Conservation (phyloP, 2,797 vertebrate genomes). For the Spinibarbus caldwelli region DNA sequence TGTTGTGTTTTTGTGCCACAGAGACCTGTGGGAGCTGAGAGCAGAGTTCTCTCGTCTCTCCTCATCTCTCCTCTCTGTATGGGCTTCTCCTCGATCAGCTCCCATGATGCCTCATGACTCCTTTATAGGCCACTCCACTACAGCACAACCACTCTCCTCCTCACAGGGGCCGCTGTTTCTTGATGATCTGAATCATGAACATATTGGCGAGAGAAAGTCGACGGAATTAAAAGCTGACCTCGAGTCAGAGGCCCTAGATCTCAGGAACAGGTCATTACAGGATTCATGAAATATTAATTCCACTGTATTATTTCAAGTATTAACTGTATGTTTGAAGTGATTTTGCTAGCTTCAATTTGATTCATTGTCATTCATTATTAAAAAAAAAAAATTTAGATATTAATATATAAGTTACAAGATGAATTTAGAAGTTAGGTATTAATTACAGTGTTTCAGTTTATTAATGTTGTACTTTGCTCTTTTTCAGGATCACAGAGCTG, state of each 20-base stretch:
- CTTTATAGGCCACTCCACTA: neutral
- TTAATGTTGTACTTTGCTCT: neutral
- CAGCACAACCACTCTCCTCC: constrained; percentile 52
- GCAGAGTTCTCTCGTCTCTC: constrained; percentile 84
- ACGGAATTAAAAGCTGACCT: constrained; percentile 61
- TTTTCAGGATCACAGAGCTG: constrained; percentile 80
- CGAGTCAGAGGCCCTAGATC: constrained; percentile 69
- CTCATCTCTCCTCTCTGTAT: constrained; percentile 77
- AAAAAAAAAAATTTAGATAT: neutral
- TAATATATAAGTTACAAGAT: no score
- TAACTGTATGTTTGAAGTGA: neutral
- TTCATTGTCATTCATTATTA: neutral
- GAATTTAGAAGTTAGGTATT: no score
- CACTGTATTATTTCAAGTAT: neutral
- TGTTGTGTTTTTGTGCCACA: constrained; percentile 63
- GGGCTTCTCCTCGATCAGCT: neutral
- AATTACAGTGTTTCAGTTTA: neutral
- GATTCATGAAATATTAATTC: neutral
- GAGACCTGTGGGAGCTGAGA: constrained; percentile 86
- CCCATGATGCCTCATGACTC: constrained; percentile 1
- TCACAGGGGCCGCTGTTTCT: constrained; percentile 64
- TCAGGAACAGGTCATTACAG: constrained; percentile 74
- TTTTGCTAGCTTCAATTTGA: neutral
- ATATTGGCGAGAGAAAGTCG: constrained; percentile 52
- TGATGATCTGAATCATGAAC: constrained; percentile 66